phyloP scores from a whole-genome alignment of 2,113 vertebrate genomes.

The Bagarius yarrelli region DNA sequence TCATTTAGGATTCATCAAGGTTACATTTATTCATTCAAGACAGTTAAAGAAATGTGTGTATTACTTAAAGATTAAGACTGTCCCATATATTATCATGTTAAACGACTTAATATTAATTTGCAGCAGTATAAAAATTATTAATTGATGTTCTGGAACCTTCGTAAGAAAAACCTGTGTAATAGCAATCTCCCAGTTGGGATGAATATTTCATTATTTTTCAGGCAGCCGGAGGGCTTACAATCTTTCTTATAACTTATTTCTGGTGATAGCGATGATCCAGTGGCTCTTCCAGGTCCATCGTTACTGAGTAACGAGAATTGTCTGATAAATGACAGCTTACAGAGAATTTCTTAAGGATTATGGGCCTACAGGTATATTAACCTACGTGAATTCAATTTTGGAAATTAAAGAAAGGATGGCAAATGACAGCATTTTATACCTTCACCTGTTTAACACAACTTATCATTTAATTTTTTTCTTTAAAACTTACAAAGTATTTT shows the following conservation, averaged over 20 bases:
- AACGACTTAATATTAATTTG: neutral
- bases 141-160: conserved; percentile 3
- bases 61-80: neutral
- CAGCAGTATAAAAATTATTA: neutral
- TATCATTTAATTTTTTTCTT: neutral
- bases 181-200: neutral
- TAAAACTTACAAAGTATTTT: neutral
- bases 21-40: too few species aligned
- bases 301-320: conserved; percentile 12
- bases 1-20: neutral
- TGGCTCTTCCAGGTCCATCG: neutral
- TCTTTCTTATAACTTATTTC: neutral
- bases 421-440: neutral
- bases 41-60: neutral
- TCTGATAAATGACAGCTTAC: conserved; percentile 26
- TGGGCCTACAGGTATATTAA: conserved; percentile 25
- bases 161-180: neutral
- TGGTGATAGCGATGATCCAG: neutral
- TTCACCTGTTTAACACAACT: neutral
- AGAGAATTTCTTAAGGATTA: conserved; percentile 24
- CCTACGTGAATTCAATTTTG: neutral
- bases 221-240: neutral
- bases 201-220: neutral
- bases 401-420: neutral
- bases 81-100: conserved; percentile 2